Evolutionary conservation across 2,113 vertebrate genomes (phyloP), one percentile per base, ranked within the genome.

Genomic region (Anser brachyrhynchus): DNA sequence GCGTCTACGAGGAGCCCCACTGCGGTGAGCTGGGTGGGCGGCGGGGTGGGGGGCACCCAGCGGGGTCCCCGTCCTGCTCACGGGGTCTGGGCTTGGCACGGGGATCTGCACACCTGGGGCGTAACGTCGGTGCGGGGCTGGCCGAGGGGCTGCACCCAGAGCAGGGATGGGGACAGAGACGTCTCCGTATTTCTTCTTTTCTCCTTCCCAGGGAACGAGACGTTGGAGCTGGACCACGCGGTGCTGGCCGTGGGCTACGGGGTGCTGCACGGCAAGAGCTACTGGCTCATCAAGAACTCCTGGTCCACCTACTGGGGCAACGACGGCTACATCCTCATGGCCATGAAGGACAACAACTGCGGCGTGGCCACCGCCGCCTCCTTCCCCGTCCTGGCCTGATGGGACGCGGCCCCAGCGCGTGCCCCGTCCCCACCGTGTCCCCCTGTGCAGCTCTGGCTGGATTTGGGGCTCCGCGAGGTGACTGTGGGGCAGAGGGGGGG

Each of bases 221-320:
- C 58, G 0, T 84, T 94, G 3, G 97, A 97, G 17, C 85, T 98
- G 95, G 98, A 98, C 87, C 98, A 98, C 2, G 97, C 98, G 1
- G 98, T 98, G 94, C 97, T 98, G 5, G 98, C 98, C 2, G 98
- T 98, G 73, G 98, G 98, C 29, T 98, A 98, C 5, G 98, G 98
- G 35, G 93, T 95, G 46, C 94, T 98, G 65, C 61, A 88, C 0
- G 97, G 96, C 10, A 88, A 98, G 65, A 88, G 96, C 3, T 98
- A 98, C 89, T 98, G 98, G 98, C 84, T 99, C 43, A 84, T 98
- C 71, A 98, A 98, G 97, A 99, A 98, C 95, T 98, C 98, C 4
- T 98, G 98, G 98, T 98, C 98, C 73, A 98, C 97, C 0, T 98
- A 98, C 74, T 98, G 98, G 98, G 98, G 98, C 52, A 98, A 98